Percentiles rank a stretch among this genome's conserved stretches.
These are phyloP conservation scores for Anarhynchus alexandrinus DNA, from an alignment of 2,113 vertebrate species.

Conservation along the genomic window DNA sequence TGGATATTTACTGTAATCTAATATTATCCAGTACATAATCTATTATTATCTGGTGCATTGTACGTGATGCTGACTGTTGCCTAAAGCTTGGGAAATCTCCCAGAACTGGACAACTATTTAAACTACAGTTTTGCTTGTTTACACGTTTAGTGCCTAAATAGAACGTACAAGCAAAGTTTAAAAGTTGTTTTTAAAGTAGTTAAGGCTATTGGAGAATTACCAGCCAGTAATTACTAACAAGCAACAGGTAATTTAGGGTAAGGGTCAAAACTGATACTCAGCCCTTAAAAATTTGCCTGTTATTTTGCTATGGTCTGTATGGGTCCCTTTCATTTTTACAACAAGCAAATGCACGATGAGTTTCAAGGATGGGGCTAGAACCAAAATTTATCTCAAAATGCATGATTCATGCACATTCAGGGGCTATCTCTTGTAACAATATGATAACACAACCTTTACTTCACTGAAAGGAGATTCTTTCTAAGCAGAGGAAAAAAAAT, in stretches of 20 bases:
- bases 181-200: neutral
- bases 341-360: neutral
- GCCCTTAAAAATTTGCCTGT: neutral
- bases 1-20: neutral
- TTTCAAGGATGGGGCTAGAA: neutral
- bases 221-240: neutral
- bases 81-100: neutral
- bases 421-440: neutral
- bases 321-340: neutral
- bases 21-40: neutral
- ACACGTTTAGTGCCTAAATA: neutral
- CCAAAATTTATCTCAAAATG: neutral
- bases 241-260: neutral
- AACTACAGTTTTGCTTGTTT: neutral
- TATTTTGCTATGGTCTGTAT: neutral
- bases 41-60: neutral
- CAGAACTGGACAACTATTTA: neutral
- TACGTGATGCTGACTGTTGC: neutral
- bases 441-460: neutral
- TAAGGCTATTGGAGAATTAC: neutral
- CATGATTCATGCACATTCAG: neutral
- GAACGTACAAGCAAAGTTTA: neutral
- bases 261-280: neutral
- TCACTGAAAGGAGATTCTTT: neutral
- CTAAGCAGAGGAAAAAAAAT: neutral